Base-by-base conservation (phyloP, 2,888 invertebrate species). In the Antheraea yamamai region DNA sequence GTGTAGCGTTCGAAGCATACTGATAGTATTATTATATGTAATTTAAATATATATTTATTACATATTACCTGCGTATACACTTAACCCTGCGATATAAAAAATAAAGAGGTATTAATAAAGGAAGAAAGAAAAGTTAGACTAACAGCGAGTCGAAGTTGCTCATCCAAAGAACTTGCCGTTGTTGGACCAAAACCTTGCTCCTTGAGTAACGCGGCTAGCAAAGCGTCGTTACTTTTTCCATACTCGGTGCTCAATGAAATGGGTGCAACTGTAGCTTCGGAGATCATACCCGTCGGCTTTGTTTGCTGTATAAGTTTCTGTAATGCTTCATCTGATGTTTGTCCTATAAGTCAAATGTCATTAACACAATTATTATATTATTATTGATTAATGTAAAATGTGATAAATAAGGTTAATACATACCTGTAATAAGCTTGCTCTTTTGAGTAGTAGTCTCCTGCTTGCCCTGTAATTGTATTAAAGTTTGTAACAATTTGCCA, bases 151-250 rank as follows among this genome's bases (percentile, higher is more conserved):
- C 95, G 92, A 75, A 96, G 89, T 90, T 96, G 96, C 82, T 96
- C 95, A 82, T 95, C 95, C 84, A 96, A 89, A 75, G 95, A 93
- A 90, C 95, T 96, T 81, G 97, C 96, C 77, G 96, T 96, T n/a
- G 96, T 95, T 6, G 97, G 97, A 76, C 96, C 96, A 81, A 97
- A 97, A 66, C 97, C 97, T 85, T 96, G 96, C 82, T 97, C 96
- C 89, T 97, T 97, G 73, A 97, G 90, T 75, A 97, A 89, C 4
- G 97, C 96, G 0, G 97, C 97, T 47, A 97, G 92, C 78, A 97
- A 90, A 1, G 97, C 97, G 78, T 97, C 97, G 82, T 96, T 96
- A 77, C 96, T 96, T 82, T 96, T 95, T 20, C 96, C 96, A 76
- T 95, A 96, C 82, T 95, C 95, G 14, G 95, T 95, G 83, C 95